phyloP scores from a whole-genome alignment of 2,113 vertebrate genomes.

The Amazona guildingii region DNA sequence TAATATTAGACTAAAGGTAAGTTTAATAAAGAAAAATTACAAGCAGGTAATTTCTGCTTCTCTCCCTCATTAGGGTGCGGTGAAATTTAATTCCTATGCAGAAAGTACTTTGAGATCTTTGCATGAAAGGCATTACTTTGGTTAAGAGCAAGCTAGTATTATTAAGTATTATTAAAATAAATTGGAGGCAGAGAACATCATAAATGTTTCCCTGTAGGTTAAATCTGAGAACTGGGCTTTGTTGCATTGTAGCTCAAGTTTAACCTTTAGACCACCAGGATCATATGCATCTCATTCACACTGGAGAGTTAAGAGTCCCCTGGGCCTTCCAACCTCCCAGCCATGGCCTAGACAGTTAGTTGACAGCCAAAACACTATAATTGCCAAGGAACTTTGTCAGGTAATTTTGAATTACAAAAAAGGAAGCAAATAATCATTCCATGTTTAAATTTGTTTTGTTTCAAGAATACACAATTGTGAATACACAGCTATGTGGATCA shows the following conservation, averaged over 20 bases:
- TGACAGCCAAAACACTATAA: background rate
- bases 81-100: slow-evolving; percentile 43
- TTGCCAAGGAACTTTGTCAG: background rate
- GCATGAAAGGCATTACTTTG: slow-evolving; percentile 47
- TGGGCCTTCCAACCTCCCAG: background rate
- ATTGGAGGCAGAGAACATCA: slow-evolving; percentile 52
- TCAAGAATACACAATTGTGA: background rate
- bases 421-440: background rate
- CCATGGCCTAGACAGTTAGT: background rate
- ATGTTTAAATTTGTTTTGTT: background rate
- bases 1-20: slow-evolving; percentile 20
- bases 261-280: slow-evolving; percentile 31
- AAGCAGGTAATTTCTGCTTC: slow-evolving; percentile 54
- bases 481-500: accelerated
- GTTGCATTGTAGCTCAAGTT: background rate
- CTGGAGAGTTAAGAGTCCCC: background rate
- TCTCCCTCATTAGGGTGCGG: slow-evolving; percentile 12
- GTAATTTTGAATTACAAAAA: background rate
- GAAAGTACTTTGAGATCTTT: slow-evolving; percentile 45
- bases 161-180: slow-evolving; percentile 74
- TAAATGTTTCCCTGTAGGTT: slow-evolving; percentile 57
- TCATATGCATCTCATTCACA: background rate
- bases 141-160: slow-evolving; percentile 45
- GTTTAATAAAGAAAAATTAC: slow-evolving; percentile 53
- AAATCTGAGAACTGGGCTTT: slow-evolving; percentile 19